Evolutionary conservation across 1,140 invertebrate species (phyloP), one percentile per base, ranked within the genome.

Genomic region (Paracyclopina nana): DNA sequence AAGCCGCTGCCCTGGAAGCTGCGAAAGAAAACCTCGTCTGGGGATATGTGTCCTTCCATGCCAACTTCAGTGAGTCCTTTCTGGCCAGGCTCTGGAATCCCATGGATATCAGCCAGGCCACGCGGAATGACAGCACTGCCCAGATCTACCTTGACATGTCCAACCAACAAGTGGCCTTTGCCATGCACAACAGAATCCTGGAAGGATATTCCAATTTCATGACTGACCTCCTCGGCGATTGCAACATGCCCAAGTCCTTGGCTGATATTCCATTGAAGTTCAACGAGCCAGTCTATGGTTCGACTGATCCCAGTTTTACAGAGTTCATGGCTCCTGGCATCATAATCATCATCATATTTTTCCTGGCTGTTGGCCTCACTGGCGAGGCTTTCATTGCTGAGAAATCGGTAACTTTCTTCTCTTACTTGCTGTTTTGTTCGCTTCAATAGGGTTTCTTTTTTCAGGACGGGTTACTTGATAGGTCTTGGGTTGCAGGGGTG

Each of bases 301-400:
- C 76, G 22, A 75, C 72, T 56, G 72, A 81, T 57, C 83, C 86
- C 18, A 85, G 81, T 52, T 92, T 92, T 61, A 90, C 84, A 1
- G 82, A 92, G 5, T 95, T 94, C 65, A 88, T 91, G 55, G 86
- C 87, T 25, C 87, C 88, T 29, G 88, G 88, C 56, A 80, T 94
- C 49, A 87, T 92, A 60, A 67, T 92, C 63, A 90, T 85, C n/a
- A 91, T 92, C 59, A 82, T 88, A 1, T 94, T 90, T 70, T 91
- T 94, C 72, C 72, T 92, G 66, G 85, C 88, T 18, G 84, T 91
- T 12, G 86, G 86, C n/a, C 63, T 94, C 45, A 94, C 87, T 11
- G 86, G 86, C 2, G 81, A 88, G 11, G 78, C 81, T 1, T 75
- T 95, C 61, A 80, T 95, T 41, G 78, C 90, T 50, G 90, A 95